Conservation (phyloP, 2,113 vertebrate genomes). For the Fulica atra region DNA sequence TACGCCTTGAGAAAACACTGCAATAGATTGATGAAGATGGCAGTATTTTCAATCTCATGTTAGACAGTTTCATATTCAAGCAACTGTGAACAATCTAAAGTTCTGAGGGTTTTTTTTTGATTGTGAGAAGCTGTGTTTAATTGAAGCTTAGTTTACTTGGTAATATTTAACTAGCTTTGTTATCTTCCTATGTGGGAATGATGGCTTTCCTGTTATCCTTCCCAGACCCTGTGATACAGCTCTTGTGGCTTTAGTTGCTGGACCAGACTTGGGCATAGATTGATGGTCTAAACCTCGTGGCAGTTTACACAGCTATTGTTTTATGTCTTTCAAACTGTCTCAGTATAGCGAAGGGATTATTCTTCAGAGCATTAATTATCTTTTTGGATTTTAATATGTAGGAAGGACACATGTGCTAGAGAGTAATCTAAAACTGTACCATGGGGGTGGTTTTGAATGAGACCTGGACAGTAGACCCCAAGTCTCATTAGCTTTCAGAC, state of each 20-base stretch:
- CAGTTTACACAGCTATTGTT: neutral
- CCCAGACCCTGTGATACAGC: neutral
- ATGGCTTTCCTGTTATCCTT: neutral
- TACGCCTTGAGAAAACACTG: neutral
- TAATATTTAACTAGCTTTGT: neutral
- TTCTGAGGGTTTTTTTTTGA: neutral
- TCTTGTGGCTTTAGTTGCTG: neutral
- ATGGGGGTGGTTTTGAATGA: neutral
- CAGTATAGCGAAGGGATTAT: neutral
- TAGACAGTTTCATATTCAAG: neutral
- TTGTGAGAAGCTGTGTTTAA: neutral
- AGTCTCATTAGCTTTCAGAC: neutral
- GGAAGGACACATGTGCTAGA: fast-evolving
- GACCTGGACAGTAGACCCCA: neutral
- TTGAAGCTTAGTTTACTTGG: neutral
- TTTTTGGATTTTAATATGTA: neutral
- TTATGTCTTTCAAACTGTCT: neutral
- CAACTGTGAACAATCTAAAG: neutral
- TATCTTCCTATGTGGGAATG: neutral
- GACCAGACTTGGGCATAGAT: neutral
- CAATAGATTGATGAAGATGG: neutral
- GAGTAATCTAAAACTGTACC: neutral
- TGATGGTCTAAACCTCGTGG: neutral
- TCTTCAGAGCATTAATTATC: neutral
- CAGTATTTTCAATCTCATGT: neutral